Conservation (phyloP, 35 echinoderm and acorn worm genomes). For the Stichopus chloronotus region DNA sequence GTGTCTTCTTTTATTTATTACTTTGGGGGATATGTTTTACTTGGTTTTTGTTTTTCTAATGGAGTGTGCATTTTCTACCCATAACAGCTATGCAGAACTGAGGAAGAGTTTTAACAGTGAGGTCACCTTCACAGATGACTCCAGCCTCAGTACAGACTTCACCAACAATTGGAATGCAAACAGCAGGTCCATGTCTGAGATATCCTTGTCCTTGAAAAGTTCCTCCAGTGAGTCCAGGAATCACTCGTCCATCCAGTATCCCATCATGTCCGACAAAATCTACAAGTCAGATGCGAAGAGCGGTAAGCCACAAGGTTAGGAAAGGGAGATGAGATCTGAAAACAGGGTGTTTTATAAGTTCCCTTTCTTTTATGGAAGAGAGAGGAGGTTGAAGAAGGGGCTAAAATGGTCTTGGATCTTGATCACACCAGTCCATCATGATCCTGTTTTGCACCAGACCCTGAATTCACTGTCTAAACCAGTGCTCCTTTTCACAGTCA, state of each 20-base stretch:
- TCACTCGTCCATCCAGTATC: neutral
- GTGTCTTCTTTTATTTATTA: neutral
- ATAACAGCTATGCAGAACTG: constrained; percentile 47
- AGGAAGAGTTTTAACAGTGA: constrained; percentile 30
- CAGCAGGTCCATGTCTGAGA: constrained; percentile 12
- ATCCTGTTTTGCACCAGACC: too few species aligned
- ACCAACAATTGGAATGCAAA: neutral
- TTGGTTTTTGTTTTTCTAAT: neutral
- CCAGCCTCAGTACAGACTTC: neutral
- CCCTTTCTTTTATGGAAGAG: too few species aligned
- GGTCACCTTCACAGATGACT: constrained; percentile 10
- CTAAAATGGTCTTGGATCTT: too few species aligned
- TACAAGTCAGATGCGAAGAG: neutral
- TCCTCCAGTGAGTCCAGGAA: neutral
- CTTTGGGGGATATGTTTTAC: neutral
- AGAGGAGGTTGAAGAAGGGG: too few species aligned
- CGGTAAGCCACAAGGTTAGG: neutral
- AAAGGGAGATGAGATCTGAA: too few species aligned
- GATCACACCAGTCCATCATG: too few species aligned
- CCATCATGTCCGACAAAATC: constrained; percentile 14
- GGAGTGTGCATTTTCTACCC: neutral
- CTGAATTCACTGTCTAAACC: too few species aligned
- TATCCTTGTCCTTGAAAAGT: neutral
- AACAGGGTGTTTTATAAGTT: too few species aligned
- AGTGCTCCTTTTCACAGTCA: too few species aligned